phyloP scores from a whole-genome alignment of 2,888 invertebrate genomes.

The Macrophya alboannulata region DNA sequence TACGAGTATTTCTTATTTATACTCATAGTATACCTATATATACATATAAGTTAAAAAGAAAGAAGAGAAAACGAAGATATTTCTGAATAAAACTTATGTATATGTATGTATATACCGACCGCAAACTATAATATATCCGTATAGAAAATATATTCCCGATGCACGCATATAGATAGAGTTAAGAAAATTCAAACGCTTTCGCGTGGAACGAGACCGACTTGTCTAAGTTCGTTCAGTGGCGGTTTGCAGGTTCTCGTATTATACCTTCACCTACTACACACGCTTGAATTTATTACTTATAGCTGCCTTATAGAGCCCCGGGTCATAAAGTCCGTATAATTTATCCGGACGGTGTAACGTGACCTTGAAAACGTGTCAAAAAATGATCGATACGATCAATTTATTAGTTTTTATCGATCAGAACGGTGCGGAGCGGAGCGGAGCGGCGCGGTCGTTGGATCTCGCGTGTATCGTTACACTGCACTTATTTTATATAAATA shows the following conservation, averaged over 20 bases:
- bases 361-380: constrained; percentile 45
- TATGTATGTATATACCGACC: no score
- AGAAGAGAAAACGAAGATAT: neutral
- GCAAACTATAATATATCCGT: neutral
- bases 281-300: constrained; percentile 36
- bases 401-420: constrained; percentile 17
- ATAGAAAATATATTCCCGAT: constrained; percentile 1
- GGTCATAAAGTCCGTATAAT: constrained; percentile 35
- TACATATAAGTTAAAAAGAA: neutral
- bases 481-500: neutral
- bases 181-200: neutral
- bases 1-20: neutral
- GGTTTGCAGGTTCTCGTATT: neutral
- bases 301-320: constrained; percentile 33
- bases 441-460: neutral
- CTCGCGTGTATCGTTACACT: neutral
- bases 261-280: neutral
- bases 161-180: neutral
- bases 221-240: neutral
- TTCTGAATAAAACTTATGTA: neutral
- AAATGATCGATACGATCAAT: constrained; percentile 43
- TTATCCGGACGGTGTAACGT: neutral
- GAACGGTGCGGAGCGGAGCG: neutral
- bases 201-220: neutral
- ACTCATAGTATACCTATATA: neutral